These are phyloP conservation scores for Dioctria linearis DNA, from an alignment of 2,888 invertebrate genomes.

Conservation along the genomic window DNA sequence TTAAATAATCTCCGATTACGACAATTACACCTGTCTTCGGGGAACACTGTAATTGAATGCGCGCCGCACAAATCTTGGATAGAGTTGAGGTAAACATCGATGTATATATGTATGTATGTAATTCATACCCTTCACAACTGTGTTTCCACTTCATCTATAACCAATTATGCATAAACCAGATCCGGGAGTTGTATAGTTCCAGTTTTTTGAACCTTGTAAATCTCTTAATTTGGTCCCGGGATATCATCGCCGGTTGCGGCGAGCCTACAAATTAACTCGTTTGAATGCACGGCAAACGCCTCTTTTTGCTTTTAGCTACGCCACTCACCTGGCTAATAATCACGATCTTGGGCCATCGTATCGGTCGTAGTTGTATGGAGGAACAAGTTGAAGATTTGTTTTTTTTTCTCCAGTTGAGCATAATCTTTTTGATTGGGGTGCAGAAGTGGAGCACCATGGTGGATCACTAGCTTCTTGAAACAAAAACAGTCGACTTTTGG, in stretches of 20 bases:
- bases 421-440: neutral
- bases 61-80: constrained; percentile 20
- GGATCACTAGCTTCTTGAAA: neutral
- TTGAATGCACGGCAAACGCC: constrained; percentile 73
- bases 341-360: constrained; percentile 6
- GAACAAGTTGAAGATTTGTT: neutral
- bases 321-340: constrained; percentile 44
- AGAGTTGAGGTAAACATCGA: constrained; percentile 9
- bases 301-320: constrained; percentile 69
- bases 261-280: constrained; percentile 76
- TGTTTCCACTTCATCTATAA: constrained; percentile 24
- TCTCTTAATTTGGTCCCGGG: constrained; percentile 57
- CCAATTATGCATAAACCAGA: constrained; percentile 47
- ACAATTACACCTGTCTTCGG: constrained; percentile 24
- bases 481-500: neutral
- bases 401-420: neutral
- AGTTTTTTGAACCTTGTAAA: constrained; percentile 53
- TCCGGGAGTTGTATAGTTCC: constrained; percentile 43
- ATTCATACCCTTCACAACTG: constrained; percentile 19
- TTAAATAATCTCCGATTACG: constrained; percentile 42
- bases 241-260: constrained; percentile 70
- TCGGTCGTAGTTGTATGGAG: no score
- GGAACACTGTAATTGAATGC: no score
- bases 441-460: constrained; percentile 44
- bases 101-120: neutral